Base-by-base conservation (phyloP, 92 coral and sea anemone genomes). In the Pocillopora grandis region DNA sequence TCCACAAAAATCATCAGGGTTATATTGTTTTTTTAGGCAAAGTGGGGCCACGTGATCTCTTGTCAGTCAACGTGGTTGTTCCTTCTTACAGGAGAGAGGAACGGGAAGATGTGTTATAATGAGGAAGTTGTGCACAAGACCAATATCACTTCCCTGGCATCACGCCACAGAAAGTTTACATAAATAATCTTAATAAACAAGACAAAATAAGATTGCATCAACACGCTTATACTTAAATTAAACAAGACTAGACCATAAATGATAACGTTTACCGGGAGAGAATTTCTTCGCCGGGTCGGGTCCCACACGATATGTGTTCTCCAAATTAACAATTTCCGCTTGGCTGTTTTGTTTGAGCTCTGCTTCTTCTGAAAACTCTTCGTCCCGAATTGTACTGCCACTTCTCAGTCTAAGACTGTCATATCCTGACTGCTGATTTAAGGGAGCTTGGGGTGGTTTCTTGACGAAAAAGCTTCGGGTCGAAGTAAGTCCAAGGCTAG, bases 281-380 rank as follows among this genome's bases (percentile, higher is more conserved):
- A 91, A 91, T 88, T 77, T 88, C 64, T 82, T 85, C 52, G 10
- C 72, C 17, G 89, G 87, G 42, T 84, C 88, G 9, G 91, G 92
- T 15, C 42, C 85, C 2, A 91, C 70, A 18, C 80, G 86, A 66
- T 91, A 88, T 15, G 94, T 88, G 72, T 91, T 91, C 58, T 91
- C 92, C 15, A 83, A 68, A 0, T 59, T 61, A 37, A 33, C 58
- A 15, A 9, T 59, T 42, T 72, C 86, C 17, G 65, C n/a, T 27
- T 81, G 77, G 60, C 65, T 49, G 12, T 8, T 48, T 5, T 33
- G 56, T 10, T 33, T 67, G 21, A 15, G 86, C 64, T 62, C 80
- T 21, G 52, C 18, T 55, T 73, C 86, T 48, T 74, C 86, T 17
- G 27, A 74, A 17, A 49, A 62, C 56, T 62, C 80, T 16, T 83